Evolutionary conservation across 2,113 vertebrate genomes (phyloP), one percentile per base, ranked within the genome.

Genomic region (Chunga burmeisteri): DNA sequence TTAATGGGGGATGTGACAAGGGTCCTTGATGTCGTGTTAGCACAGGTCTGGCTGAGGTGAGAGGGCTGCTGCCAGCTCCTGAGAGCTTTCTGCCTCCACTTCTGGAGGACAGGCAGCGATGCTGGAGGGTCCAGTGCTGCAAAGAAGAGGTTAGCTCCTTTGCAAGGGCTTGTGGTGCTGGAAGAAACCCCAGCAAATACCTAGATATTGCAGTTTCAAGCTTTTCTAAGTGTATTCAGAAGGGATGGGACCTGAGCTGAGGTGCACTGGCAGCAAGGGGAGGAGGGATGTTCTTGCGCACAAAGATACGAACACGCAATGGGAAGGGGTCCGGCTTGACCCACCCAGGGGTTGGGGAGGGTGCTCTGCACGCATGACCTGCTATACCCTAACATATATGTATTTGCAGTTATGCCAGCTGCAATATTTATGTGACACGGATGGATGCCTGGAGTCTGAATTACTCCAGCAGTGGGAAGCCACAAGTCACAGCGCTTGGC

Each of bases 231-330:
- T 13, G 23, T 32, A 32, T 63, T 65, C 58, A 19, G 13, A 32
- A 81, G 15, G 16, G 26, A 11, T 66, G 23, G 18, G 36, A 40
- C 26, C 23, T 58, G 61, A 44, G 15, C 34, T 12, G 44, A 77
- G 44, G 68, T 30, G 49, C 1, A 2, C 13, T 46, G 36, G 26
- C 26, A 73, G 42, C 19, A 27, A n/a, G 40, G n/a, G 65, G 46
- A n/a, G 38, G 22, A 79, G n/a, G 8, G 11, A 23, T 30, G 30
- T 25, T 42, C 56, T 77, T 65, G 11, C 68, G 81, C 12, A 13
- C 40, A n/a, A n/a, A 22, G 3, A 30, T 16, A 6, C n/a, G 49
- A 40, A 0, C 14, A 3, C 13, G 27, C 19, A 42, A 27, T 0
- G 9, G 29, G 42, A 79, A 75, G 21, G 16, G 49, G 44, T 47